Base-by-base conservation (phyloP, 2,888 invertebrate species). In the Andrena fulva region DNA sequence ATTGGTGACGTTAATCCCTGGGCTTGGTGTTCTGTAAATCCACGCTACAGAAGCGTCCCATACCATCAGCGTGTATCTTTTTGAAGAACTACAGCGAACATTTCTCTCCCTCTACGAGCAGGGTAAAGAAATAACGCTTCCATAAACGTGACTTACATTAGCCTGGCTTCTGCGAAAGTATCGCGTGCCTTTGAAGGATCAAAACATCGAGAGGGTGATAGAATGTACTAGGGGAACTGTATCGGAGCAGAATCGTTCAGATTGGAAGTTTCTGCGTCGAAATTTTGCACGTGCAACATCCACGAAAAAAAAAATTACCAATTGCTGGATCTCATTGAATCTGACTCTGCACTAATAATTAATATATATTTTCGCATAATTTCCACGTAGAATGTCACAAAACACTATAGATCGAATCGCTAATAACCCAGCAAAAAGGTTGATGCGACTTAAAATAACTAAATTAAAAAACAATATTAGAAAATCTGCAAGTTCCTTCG, bases 161-260 rank as follows among this genome's bases (percentile, higher is more conserved):
- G n/a, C 12, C n/a, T 5, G 10, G 20, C 31, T 12, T 10, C n/a
- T 16, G 62, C 31, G 42, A 66, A 48, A 29, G 50, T 50, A 56
- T 72, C 64, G 63, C 67, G 16, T 31, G 50, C 33, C 60, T 68
- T 71, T 54, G 48, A 77, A 63, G 69, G 29, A 68, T 72, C 63
- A 72, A 68, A 72, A 48, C 27, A 52, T 64, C 62, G 68, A 63
- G 42, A 63, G 72, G 73, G 33, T 50, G 63, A 80, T 78, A 68
- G 68, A 81, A 73, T 59, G 69, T 59, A 59, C 6, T 48, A 16
- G 54, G 64, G 27, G 24, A 27, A 59, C 78, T 73, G 64, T 73
- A 73, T 42, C 72, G 35, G 56, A 59, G 73, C 72, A 63, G 78
- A 29, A 54, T 54, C 64, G 12, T 56, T 66, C 35, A 12, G 31